Base-by-base conservation (phyloP, 2,113 vertebrate species). In the human region DNA sequence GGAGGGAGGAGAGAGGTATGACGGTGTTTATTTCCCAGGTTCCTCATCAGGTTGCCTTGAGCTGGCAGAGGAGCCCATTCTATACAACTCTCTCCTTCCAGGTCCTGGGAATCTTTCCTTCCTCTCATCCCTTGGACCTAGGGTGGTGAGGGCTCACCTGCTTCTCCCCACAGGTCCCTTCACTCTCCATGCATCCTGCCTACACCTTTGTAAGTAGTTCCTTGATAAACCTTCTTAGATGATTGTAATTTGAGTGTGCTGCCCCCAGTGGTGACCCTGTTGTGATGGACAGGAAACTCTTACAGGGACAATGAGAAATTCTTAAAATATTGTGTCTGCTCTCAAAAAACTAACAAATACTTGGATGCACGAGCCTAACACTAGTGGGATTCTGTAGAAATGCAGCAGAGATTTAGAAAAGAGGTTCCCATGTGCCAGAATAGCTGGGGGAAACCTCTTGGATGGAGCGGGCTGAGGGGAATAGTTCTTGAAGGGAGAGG, bases 381-480 rank as follows among this genome's bases (percentile, higher is more conserved):
- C 50, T 17, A 3, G 43, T 35, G n/a, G n/a, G 5, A 27, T 38
- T 78, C 22, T 35, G 17, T 18, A 27, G 30, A 38, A 40, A 4
- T 0, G 11, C 59, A 79, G 40, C 40, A 23, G 48, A 76, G 40
- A 22, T 30, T 50, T 10, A n/a, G 76, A 40, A 25, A 57, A 40
- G 22, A 7, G 11, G 13, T 2, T 23, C 8, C 3, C 2, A 3
- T 3, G 23, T 10, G 43, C 27, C 35, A 0, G 30, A 22, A 57
- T 7, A n/a, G 7, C 66, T 40, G 23, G 32, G 64, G 45, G 35
- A 50, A 48, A 32, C 40, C n/a, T 55, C 10, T 6, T 10, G 27
- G 20, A 32, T 10, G n/a, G 40, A 52, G 32, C 8, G 12, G 40
- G 12, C 32, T 45, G 59, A 66, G 57, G 9, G 38, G 9, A 35